Conservation (phyloP, 2,888 invertebrate genomes). For the Brachypalpus laphriformis region DNA sequence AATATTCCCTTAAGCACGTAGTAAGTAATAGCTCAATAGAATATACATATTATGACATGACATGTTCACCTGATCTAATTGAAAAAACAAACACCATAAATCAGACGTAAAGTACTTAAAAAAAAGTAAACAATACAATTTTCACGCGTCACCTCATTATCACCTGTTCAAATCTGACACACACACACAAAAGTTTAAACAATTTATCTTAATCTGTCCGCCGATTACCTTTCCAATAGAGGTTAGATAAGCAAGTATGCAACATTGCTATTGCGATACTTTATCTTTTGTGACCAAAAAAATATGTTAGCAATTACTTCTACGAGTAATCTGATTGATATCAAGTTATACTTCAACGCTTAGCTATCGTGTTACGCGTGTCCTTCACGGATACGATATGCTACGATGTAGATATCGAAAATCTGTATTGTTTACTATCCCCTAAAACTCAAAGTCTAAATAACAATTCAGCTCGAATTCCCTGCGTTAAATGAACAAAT, state of each 20-base stretch:
- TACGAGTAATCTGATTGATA: constrained; percentile 5
- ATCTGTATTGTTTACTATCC: background rate
- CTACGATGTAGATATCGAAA: background rate
- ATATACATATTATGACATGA: background rate
- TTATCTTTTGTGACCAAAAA: no score
- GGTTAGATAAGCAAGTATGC: background rate
- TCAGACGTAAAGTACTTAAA: background rate
- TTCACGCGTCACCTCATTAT: background rate
- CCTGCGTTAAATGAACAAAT: constrained; percentile 18
- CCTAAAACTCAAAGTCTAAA: background rate
- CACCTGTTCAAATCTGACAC: constrained; percentile 9
- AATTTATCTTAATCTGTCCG: constrained; percentile 3
- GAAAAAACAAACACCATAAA: background rate
- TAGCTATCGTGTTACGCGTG: background rate
- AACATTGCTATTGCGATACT: background rate
- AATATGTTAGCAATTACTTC: no score
- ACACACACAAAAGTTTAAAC: background rate
- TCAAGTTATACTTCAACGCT: background rate
- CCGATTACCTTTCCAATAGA: background rate
- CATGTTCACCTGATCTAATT: background rate
- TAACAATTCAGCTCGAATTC: constrained; percentile 18
- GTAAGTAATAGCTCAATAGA: background rate
- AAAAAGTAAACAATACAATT: background rate
- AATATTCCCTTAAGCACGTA: background rate
- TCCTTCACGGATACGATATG: background rate